Percentiles rank a stretch among this genome's conserved stretches.
Conservation (phyloP, 1,140 invertebrate genomes). For the Pseudomyrmex sp. region DNA sequence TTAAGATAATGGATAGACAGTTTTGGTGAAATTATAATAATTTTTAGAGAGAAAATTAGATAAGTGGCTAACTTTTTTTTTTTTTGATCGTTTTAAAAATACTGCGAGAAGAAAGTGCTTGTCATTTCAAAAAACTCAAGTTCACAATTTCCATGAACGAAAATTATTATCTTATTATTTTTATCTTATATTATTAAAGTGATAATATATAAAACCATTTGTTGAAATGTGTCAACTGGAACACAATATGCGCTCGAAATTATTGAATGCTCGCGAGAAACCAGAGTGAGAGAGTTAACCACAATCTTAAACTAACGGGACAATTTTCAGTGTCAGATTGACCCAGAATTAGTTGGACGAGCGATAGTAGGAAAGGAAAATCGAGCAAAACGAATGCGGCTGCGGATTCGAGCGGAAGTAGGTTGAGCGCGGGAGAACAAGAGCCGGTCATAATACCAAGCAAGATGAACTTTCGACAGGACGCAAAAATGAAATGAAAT, state of each 20-base stretch:
- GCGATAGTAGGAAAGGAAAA: conserved; percentile 31
- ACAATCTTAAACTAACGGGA: conserved; percentile 12
- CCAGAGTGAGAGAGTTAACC: too few species aligned
- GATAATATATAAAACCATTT: not conserved
- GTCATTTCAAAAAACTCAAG: too few species aligned
- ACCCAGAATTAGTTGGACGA: conserved; percentile 15
- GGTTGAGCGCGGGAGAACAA: conserved; percentile 19
- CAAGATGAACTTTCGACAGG: conserved; percentile 37
- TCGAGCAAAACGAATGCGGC: not conserved
- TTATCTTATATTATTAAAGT: too few species aligned
- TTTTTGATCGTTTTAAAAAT: not conserved
- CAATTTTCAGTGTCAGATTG: not conserved
- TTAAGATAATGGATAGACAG: conserved; percentile 35
- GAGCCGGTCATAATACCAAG: conserved; percentile 13
- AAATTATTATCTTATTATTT: not conserved
- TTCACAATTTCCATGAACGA: not conserved
- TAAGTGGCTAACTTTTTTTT: not conserved
- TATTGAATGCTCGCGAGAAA: not conserved
- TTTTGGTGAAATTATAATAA: conserved; percentile 17
- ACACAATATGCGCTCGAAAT: conserved; percentile 1
- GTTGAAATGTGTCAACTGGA: not conserved
- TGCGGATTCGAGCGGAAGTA: conserved; percentile 20
- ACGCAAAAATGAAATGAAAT: conserved; percentile 64
- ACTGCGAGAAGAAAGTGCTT: too few species aligned
- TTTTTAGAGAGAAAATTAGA: conserved; percentile 5